Conservation (phyloP, 37 sponge, comb jelly and placozoan genomes). For the Aplysina aerophoba region DNA sequence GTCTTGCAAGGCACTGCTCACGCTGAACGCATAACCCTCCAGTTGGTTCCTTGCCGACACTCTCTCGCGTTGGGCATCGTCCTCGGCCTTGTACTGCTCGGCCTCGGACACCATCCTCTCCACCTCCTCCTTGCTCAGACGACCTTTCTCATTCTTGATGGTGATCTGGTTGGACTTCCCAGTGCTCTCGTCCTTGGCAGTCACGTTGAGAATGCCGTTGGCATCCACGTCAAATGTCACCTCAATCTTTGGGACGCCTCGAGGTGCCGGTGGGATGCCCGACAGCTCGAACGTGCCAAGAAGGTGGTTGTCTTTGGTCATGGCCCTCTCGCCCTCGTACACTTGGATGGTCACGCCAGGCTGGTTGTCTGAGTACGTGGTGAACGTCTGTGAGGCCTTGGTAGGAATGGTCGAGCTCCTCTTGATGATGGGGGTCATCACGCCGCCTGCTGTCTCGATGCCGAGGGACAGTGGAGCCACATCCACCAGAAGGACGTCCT, state of each 20-base stretch:
- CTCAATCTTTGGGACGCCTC: constrained; percentile 86
- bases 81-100: constrained; percentile 72
- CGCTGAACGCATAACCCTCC: constrained; percentile 71
- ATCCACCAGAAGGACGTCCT: constrained; percentile 91
- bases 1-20: constrained; percentile 58
- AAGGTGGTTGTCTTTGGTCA: constrained; percentile 86
- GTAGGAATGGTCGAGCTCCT: constrained; percentile 78
- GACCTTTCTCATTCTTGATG: constrained; percentile 80
- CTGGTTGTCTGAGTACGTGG: constrained; percentile 93
- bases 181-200: constrained; percentile 81
- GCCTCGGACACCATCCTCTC: constrained; percentile 84
- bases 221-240: constrained; percentile 88
- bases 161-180: constrained; percentile 80
- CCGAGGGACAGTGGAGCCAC: constrained; percentile 95
- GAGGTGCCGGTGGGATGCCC: constrained; percentile 87
- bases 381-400: constrained; percentile 73
- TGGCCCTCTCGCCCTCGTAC: constrained; percentile 81
- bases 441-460: constrained; percentile 95
- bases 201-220: constrained; percentile 88
- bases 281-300: constrained; percentile 83
- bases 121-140: constrained; percentile 65
- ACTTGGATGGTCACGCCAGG: constrained; percentile 86
- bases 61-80: constrained; percentile 66
- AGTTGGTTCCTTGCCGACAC: constrained; percentile 69
- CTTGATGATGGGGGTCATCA: constrained; percentile 86